A percentile compares a stretch with the other conserved stretches of the same genome.
These are phyloP conservation scores for Hemibagrus guttatus DNA, from an alignment of 2,797 vertebrate species.

Conservation along the genomic window DNA sequence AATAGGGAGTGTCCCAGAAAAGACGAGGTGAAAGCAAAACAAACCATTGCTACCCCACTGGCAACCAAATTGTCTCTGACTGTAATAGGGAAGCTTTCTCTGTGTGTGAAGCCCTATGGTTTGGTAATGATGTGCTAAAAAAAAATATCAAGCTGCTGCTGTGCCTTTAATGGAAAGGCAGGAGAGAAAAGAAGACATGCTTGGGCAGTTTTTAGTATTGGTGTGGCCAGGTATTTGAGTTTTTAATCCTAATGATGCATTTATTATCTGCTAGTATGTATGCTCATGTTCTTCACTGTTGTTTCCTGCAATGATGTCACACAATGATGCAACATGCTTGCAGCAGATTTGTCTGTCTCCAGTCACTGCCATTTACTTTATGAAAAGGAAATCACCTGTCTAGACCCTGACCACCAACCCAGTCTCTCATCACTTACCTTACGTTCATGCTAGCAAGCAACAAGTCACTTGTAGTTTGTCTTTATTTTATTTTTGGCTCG, in stretches of 20 bases:
- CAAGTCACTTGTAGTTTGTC: background rate
- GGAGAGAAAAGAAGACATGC: constrained; percentile 58
- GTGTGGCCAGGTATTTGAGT: constrained; percentile 8
- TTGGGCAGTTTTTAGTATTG: constrained; percentile 63
- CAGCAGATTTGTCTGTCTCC: constrained; percentile 73
- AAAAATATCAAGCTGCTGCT: constrained; percentile 61
- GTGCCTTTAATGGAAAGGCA: constrained; percentile 64
- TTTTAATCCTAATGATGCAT: background rate
- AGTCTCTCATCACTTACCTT: constrained; percentile 33
- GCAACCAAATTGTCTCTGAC: constrained; percentile 79
- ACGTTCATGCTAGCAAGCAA: constrained; percentile 16
- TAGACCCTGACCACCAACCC: constrained; percentile 60
- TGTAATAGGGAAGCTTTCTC: constrained; percentile 75
- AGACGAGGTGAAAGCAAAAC: constrained; percentile 70
- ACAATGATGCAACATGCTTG: constrained; percentile 74
- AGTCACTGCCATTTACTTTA: constrained; percentile 84
- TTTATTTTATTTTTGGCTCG: background rate
- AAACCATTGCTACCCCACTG: constrained; percentile 78
- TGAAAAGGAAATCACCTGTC: constrained; percentile 63
- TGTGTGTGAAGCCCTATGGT: constrained; percentile 71
- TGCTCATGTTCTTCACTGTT: constrained; percentile 29
- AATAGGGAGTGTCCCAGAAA: constrained; percentile 49
- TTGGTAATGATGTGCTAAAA: constrained; percentile 76
- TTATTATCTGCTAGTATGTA: background rate
- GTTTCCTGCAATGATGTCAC: constrained; percentile 54